phyloP scores from a whole-genome alignment of 2,888 invertebrate species.

The Exephanes ischioxanthus region DNA sequence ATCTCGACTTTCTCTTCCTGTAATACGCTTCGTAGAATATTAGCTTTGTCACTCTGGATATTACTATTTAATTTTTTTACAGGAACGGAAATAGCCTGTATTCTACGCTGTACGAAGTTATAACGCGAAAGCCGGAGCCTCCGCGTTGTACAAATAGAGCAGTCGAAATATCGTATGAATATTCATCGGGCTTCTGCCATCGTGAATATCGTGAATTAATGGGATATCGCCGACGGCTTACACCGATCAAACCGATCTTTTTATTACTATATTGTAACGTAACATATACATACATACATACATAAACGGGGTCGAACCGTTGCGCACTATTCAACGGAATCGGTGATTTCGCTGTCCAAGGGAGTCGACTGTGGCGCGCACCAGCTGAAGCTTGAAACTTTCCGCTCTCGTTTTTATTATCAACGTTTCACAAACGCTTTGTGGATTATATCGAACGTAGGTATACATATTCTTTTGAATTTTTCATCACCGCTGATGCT shows the following conservation, averaged over 20 bases:
- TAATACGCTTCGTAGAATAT: neutral
- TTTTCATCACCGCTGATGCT: slow-evolving; percentile 31
- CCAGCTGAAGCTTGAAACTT: slow-evolving; percentile 36
- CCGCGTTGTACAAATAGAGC: neutral
- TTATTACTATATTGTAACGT: slow-evolving; percentile 27
- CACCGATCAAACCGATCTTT: slow-evolving; percentile 44
- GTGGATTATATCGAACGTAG: slow-evolving; percentile 24
- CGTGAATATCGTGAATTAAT: slow-evolving; percentile 52
- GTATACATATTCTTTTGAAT: slow-evolving; percentile 59
- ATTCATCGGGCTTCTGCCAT: slow-evolving; percentile 56
- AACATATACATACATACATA: neutral
- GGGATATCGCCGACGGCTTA: slow-evolving; percentile 54
- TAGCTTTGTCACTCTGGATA: neutral
- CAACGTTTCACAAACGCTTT: slow-evolving; percentile 52
- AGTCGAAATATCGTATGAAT: slow-evolving; percentile 57
- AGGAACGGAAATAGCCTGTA: neutral
- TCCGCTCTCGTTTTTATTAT: slow-evolving; percentile 39
- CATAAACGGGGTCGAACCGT: slow-evolving; percentile 8
- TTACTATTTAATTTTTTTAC: neutral
- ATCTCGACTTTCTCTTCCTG: neutral
- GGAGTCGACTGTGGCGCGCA: slow-evolving; percentile 4
- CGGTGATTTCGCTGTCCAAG: slow-evolving; percentile 47
- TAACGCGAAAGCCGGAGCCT: neutral
- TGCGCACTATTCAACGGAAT: slow-evolving; percentile 44
- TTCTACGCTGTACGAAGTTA: neutral